phyloP scores from a whole-genome alignment of 2,113 vertebrate genomes.

The Natator depressus region DNA sequence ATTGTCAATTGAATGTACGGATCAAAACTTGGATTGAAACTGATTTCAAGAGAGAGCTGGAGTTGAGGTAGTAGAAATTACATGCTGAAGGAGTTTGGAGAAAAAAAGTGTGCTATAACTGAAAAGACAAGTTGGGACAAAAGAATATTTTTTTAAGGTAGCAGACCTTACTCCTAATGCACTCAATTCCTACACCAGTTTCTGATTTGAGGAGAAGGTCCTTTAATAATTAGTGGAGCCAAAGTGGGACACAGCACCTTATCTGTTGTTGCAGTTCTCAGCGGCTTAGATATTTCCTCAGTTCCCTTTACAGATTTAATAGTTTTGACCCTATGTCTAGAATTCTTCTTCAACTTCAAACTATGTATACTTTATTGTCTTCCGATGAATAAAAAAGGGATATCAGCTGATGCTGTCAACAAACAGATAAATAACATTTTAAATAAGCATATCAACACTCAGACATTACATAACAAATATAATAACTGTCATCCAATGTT shows the following conservation, averaged over 20 bases:
- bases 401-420: background rate
- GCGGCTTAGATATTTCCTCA: background rate
- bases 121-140: background rate
- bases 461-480: background rate
- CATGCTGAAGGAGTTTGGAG: background rate
- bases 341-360: background rate
- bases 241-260: background rate
- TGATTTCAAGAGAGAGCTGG: background rate
- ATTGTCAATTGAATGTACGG: background rate
- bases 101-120: background rate
- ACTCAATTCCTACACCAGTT: background rate
- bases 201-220: background rate
- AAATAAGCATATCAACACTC: background rate
- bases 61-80: background rate
- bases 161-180: background rate
- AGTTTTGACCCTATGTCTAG: accelerated
- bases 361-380: background rate
- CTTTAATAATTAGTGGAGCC: background rate
- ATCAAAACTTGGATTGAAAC: background rate
- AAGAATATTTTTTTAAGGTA: background rate
- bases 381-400: background rate
- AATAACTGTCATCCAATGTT: background rate
- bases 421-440: background rate
- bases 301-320: background rate
- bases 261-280: background rate